Evolutionary conservation across 2,888 invertebrate genomes (phyloP).

Genomic region (Agrypnus murinus): DNA sequence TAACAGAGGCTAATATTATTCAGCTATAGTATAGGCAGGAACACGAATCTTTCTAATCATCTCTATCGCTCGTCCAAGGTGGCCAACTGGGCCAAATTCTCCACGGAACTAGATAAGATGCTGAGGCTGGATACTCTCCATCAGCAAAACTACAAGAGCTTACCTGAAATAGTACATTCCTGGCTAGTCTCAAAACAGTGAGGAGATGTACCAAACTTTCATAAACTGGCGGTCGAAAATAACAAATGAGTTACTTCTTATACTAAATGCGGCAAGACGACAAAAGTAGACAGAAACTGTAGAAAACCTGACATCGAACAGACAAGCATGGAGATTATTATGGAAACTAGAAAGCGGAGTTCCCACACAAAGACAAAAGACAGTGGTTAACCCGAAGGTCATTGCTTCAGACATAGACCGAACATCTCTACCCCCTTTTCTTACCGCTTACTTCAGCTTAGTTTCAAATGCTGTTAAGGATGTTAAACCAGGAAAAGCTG

Average conservation of each 20-base stretch:
- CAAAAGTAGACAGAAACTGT: background rate
- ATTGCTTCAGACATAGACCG: background rate
- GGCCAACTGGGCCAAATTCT: conserved; percentile 2
- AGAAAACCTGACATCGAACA: conserved; percentile 11
- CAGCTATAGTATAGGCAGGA: background rate
- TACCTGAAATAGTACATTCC: background rate
- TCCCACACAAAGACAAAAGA: conserved; percentile 13
- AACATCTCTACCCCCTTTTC: background rate
- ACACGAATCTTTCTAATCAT: conserved; percentile 16
- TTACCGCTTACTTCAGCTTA: no score
- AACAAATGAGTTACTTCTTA: conserved; percentile 11
- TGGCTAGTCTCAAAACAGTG: conserved; percentile 12
- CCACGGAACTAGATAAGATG: conserved; percentile 8
- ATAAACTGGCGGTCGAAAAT: background rate
- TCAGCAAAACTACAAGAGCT: conserved; percentile 2
- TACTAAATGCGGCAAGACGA: background rate
- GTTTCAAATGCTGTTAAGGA: no score
- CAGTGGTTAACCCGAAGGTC: background rate
- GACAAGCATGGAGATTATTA: conserved; percentile 14
- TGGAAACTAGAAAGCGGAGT: conserved; percentile 1
- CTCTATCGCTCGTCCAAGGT: conserved; percentile 12
- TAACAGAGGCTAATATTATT: background rate
- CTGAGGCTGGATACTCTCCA: conserved; percentile 12
- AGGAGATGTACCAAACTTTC: conserved; percentile 4
- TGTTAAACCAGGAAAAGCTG: no score